These are phyloP conservation scores for Hylaeus anthracinus DNA, from an alignment of 1,140 invertebrate species.

Conservation along the genomic window DNA sequence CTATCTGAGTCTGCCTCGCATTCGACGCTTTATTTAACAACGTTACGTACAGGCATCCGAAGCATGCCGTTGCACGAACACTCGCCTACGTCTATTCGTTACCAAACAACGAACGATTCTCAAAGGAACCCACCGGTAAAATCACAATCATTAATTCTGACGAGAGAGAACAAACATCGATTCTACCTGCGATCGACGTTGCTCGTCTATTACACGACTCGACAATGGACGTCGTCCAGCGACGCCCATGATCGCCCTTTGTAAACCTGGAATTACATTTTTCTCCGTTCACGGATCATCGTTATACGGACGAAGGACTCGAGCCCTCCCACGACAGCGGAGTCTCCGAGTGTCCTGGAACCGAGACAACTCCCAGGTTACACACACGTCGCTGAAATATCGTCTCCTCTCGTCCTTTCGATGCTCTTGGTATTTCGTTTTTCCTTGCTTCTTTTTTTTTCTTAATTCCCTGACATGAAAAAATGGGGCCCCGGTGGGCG, in stretches of 20 bases:
- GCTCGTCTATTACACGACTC: neutral
- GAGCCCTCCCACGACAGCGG: neutral
- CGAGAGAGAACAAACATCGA: neutral
- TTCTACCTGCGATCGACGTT: neutral
- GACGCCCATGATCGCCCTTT: neutral
- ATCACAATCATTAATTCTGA: too few species aligned
- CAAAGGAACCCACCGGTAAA: too few species aligned
- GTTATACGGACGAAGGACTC: constrained; percentile 18
- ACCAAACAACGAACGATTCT: neutral
- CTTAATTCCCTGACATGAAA: constrained; percentile 42
- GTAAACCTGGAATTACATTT: constrained; percentile 1
- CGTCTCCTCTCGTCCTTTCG: neutral
- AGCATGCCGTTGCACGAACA: too few species aligned
- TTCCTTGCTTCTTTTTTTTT: constrained; percentile 10
- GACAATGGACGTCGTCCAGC: neutral
- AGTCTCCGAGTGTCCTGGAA: neutral
- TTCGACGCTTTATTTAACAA: too few species aligned
- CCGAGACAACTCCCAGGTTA: neutral
- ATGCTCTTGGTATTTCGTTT: constrained; percentile 1
- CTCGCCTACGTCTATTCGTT: too few species aligned
- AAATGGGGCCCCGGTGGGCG: constrained; percentile 53
- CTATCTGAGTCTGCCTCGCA: too few species aligned
- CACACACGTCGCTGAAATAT: constrained; percentile 37
- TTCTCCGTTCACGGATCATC: constrained; percentile 7
- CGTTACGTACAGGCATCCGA: too few species aligned